Evolutionary conservation across 1,140 invertebrate species (phyloP).

Genomic region (Ceratosolen solmsi): DNA sequence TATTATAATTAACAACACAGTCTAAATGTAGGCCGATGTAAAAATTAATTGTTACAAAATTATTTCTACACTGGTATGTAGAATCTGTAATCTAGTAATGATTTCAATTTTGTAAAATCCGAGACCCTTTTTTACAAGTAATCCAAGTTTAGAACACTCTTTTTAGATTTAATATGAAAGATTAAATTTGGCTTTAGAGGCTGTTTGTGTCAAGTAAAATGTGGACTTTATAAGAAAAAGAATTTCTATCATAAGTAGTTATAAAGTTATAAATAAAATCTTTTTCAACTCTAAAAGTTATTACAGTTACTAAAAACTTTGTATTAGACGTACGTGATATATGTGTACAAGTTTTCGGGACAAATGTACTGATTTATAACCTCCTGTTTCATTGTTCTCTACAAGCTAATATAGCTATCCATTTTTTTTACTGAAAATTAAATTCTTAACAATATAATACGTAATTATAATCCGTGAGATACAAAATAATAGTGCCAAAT

Average conservation of each 20-base stretch:
- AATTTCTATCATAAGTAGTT: not conserved
- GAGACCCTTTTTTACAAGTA: not conserved
- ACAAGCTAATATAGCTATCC: not conserved
- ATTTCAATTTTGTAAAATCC: too few relatives aligned
- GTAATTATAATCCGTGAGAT: not conserved
- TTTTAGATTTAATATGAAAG: not conserved
- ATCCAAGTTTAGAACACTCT: not conserved
- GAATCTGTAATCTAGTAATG: too few relatives aligned
- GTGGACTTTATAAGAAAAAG: not conserved
- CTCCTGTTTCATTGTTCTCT: not conserved
- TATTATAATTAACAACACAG: too few relatives aligned
- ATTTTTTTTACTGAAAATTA: not conserved
- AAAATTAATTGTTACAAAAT: too few relatives aligned
- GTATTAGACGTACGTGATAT: slow-evolving; percentile 6
- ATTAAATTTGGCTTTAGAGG: not conserved
- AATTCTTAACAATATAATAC: not conserved
- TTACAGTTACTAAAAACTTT: slow-evolving; percentile 10
- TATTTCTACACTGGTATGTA: too few relatives aligned
- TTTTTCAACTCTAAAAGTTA: slow-evolving; percentile 1
- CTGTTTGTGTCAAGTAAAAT: not conserved
- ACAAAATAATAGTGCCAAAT: too few relatives aligned
- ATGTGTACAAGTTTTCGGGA: slow-evolving; percentile 9
- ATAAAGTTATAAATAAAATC: slow-evolving; percentile 13
- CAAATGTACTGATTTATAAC: slow-evolving; percentile 13
- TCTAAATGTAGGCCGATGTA: too few relatives aligned